Conservation (phyloP, 2,113 vertebrate species). For the Cromileptes altivelis region DNA sequence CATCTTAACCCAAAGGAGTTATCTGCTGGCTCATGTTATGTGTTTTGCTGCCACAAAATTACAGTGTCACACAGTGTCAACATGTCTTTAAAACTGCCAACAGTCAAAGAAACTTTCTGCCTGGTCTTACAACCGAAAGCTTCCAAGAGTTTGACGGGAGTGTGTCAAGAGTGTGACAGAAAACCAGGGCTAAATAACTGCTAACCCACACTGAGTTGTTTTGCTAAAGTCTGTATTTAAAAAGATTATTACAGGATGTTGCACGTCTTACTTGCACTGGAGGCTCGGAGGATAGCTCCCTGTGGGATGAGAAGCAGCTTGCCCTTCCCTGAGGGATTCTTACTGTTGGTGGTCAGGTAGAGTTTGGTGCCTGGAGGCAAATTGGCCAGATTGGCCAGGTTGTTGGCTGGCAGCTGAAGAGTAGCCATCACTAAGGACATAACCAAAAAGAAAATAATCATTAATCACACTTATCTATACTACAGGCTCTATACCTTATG, state of each 20-base stretch:
- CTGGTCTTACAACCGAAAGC: neutral
- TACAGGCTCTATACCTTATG: neutral
- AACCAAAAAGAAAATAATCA: conserved; percentile 20
- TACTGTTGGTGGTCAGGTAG: conserved; percentile 98
- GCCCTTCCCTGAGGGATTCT: conserved; percentile 97
- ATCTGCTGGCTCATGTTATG: neutral
- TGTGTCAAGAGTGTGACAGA: neutral
- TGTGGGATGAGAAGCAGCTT: conserved; percentile 98
- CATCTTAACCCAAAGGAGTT: neutral
- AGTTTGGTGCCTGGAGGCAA: conserved; percentile 98
- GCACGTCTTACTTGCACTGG: conserved; percentile 84
- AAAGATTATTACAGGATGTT: neutral
- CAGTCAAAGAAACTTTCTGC: neutral
- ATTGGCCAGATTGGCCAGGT: conserved; percentile 96
- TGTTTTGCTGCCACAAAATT: neutral
- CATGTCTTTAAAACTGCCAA: neutral
- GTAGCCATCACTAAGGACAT: conserved; percentile 94
- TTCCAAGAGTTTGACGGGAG: neutral
- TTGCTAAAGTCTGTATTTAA: neutral
- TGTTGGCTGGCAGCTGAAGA: conserved; percentile 96
- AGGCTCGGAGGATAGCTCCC: conserved; percentile 95
- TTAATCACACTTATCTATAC: neutral
- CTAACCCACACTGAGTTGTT: neutral
- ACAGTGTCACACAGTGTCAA: neutral
- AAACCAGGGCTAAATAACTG: neutral